A percentile compares a stretch with the other conserved stretches of the same genome.
Conservation (phyloP, 2,797 vertebrate genomes). For the Chelidonichthys spinosus region DNA sequence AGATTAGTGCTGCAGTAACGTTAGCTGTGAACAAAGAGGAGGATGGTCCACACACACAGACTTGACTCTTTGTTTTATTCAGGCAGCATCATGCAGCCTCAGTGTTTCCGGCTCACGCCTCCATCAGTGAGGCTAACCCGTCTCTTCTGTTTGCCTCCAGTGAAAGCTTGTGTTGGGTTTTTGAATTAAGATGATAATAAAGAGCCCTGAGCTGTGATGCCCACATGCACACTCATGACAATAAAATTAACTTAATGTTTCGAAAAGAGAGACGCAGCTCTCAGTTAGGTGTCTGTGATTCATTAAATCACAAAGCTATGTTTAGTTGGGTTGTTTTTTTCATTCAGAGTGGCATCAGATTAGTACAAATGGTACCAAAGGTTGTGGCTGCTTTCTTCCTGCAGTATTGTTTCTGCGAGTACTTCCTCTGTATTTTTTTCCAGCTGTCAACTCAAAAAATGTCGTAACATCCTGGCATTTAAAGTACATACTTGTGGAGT, state of each 20-base stretch:
- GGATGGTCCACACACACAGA: constrained; percentile 27
- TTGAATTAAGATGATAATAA: neutral
- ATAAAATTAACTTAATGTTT: constrained; percentile 11
- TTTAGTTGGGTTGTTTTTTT: neutral
- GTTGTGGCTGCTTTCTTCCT: constrained; percentile 52
- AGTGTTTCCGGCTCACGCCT: neutral
- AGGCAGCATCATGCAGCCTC: neutral
- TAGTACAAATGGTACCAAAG: constrained; percentile 28
- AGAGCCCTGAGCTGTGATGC: neutral
- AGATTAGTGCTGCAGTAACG: constrained; percentile 11
- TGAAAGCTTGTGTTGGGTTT: too few relatives aligned
- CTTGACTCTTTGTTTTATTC: constrained; percentile 29
- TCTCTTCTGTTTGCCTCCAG: neutral
- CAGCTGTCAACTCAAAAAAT: constrained; percentile 42
- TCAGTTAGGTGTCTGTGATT: neutral
- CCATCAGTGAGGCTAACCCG: neutral
- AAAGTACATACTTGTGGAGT: constrained; percentile 1
- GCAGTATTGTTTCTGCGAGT: constrained; percentile 50
- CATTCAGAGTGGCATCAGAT: neutral
- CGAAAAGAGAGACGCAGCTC: neutral
- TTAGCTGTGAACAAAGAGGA: constrained; percentile 64
- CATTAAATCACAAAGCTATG: neutral
- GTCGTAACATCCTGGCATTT: constrained; percentile 47
- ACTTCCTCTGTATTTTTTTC: constrained; percentile 62
- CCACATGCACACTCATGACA: constrained; percentile 4